Evolutionary conservation across 2,888 invertebrate species (phyloP).

Genomic region (Salpingus planirostris): DNA sequence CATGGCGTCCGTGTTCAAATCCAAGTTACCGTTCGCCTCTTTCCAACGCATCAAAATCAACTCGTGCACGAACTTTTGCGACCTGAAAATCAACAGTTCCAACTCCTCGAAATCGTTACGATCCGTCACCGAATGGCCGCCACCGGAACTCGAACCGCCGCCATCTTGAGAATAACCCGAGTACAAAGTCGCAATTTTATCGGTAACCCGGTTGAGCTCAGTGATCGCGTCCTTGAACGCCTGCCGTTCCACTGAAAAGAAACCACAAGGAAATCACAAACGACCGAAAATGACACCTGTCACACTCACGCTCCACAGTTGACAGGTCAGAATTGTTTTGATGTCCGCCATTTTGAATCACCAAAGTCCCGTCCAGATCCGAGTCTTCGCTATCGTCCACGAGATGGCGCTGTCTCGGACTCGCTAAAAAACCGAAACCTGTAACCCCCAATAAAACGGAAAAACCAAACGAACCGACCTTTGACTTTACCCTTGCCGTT

Average conservation of each 20-base stretch:
- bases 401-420: no score
- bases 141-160: slow-evolving; percentile 27
- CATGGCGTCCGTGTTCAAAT: slow-evolving; percentile 44
- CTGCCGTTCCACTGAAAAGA: slow-evolving; percentile 50
- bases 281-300: not conserved
- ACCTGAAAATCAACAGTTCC: slow-evolving; percentile 50
- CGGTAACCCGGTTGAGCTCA: slow-evolving; percentile 55
- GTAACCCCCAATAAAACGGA: no score
- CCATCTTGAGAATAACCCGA: slow-evolving; percentile 39
- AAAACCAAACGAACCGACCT: slow-evolving; percentile 20
- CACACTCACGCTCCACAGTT: slow-evolving; percentile 29
- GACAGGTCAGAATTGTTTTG: slow-evolving; percentile 29
- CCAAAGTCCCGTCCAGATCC: slow-evolving; percentile 20
- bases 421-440: no score
- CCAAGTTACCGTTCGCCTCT: slow-evolving; percentile 35
- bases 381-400: not conserved
- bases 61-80: slow-evolving; percentile 49
- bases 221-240: slow-evolving; percentile 51
- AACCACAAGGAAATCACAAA: not conserved
- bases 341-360: no score
- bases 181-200: slow-evolving; percentile 63
- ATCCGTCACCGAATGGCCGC: slow-evolving; percentile 20
- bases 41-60: slow-evolving; percentile 38
- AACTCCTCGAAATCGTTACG: slow-evolving; percentile 46
- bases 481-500: slow-evolving; percentile 33